Base-by-base conservation (phyloP, 1,140 invertebrate genomes). In the Asbolus verrucosus region DNA sequence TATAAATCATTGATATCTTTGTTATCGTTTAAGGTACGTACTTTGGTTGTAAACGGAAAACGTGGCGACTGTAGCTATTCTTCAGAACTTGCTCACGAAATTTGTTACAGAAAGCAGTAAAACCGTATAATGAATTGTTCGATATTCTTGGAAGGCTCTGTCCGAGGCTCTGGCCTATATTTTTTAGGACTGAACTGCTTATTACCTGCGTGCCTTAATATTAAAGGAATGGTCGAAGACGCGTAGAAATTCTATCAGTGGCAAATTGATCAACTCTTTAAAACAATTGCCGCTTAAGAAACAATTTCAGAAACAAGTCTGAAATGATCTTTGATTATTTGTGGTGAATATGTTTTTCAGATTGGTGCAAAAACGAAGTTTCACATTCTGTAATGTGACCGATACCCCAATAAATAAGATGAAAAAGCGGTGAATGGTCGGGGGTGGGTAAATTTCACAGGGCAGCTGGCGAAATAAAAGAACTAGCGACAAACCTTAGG, bases 381-480 rank as follows among this genome's bases (percentile, higher is more conserved):
- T 77, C 76, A 76, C 77, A 77, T 73, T 78, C 77, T 76, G 62
- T 71, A 74, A 69, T 71, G 67, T 27, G 18, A 16, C 69, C 60
- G 59, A 75, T 76, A 78, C 69, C 67, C 67, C 66, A 75, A 76
- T 77, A 79, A 77, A 77, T 73, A 75, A 75, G 74, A 76, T 75
- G 75, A 77, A 80, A 80, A 75, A 75, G 75, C 73, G 73, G 72
- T 71, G 72, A 77, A 76, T 79, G 74, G 71, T 75, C 71, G 79
- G 78, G 78, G 77, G 77, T 77, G 78, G 77, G 76, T 75, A 65
- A 70, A 75, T 77, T 78, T 77, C 73, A 75, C 75, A 77, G 74
- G 74, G 78, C 80, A 81, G 80, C 80, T 81, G 80, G 73, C 73
- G 62, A 66, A 77, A 80, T 78, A 81, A 80, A 80, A 79, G 78